Evolutionary conservation across 1,140 invertebrate species (phyloP).

Genomic region (Venturia canescens): DNA sequence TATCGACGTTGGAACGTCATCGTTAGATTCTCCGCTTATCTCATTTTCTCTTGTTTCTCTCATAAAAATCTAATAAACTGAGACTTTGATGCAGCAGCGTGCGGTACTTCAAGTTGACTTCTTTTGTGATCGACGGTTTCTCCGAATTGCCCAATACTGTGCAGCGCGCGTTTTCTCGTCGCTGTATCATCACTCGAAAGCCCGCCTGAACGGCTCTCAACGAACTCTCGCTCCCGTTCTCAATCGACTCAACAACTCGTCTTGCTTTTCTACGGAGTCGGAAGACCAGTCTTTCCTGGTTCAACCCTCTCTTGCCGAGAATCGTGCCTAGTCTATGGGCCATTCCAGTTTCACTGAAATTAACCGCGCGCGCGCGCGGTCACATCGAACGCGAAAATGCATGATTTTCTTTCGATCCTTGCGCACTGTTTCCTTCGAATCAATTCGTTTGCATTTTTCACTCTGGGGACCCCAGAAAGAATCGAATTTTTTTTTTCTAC

Average conservation of each 20-base stretch:
- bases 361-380: too few relatives aligned
- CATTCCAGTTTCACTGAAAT: background rate
- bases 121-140: background rate
- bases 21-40: too few relatives aligned
- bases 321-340: background rate
- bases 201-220: background rate
- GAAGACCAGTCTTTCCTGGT: background rate
- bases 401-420: background rate
- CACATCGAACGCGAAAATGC: background rate
- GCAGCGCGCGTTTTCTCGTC: background rate
- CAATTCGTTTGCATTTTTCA: too few relatives aligned
- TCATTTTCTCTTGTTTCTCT: background rate
- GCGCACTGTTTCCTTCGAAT: too few relatives aligned
- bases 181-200: background rate
- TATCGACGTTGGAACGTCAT: too few relatives aligned
- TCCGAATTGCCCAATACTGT: background rate
- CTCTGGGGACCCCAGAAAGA: too few relatives aligned
- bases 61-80: background rate
- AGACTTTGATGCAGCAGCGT: background rate
- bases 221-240: background rate
- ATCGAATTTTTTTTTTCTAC: too few relatives aligned
- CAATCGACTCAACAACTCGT: background rate
- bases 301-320: background rate
- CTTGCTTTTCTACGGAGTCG: background rate
- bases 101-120: background rate